Base-by-base conservation (phyloP, 2,113 vertebrate genomes). In the Verasper variegatus region DNA sequence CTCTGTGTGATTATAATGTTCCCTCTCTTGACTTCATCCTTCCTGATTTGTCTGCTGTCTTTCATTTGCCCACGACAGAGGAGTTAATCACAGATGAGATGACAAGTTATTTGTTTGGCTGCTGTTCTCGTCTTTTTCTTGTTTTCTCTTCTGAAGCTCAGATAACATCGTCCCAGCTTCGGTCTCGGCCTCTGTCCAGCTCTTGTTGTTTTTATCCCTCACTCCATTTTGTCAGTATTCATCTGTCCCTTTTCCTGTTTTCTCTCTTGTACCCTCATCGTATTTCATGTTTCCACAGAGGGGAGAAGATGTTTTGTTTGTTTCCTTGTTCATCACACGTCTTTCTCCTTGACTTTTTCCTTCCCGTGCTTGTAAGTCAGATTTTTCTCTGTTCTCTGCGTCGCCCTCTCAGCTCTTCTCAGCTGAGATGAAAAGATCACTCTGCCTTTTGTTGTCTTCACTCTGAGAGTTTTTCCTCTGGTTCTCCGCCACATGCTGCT, bases 401-500 rank as follows among this genome's bases (percentile, higher is more conserved):
- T 65, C 27, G 35, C 37, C 64, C 52, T 40, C 55, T 81, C 17
- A 21, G 64, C 21, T 63, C 70, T 59, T 74, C 49, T 58, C n/a
- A 26, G 24, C 56, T 2, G 2, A 66, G 84, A 91, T 82, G 49
- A 88, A 86, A 86, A 89, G 77, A 88, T 87, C 79, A 60, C 59
- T 86, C 84, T 80, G 62, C 72, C 2, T 47, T 81, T 82, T 85
- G 71, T 79, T 83, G 74, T 85, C 76, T 81, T 63, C n/a, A 2
- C 74, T 74, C 66, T 15, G 45, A 57, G 52, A 61, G 45, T 72
- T 86, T 86, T 82, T 61, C 61, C 71, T 68, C 77, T 60, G 75
- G 63, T 90, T 87, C 74, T 77, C 64, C 71, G 75, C 88, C 86
- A 76, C 91, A 87, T 54, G 89, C 88, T 85, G 89, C 57, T 82